Evolutionary conservation across 2,888 invertebrate genomes (phyloP).

Genomic region (Zonitis immaculata): DNA sequence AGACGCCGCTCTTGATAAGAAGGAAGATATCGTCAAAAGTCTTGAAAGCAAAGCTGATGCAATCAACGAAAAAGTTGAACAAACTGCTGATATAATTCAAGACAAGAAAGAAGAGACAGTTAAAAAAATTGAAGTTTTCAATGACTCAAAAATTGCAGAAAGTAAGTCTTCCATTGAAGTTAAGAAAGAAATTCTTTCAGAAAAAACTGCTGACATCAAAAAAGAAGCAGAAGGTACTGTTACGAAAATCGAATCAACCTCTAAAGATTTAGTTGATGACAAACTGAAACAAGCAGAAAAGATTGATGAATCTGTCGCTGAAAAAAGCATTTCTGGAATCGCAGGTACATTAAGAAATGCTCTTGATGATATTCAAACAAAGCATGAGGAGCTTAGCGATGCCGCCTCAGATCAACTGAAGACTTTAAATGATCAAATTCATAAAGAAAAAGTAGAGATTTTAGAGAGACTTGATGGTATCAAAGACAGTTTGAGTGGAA

Average conservation of each 20-base stretch:
- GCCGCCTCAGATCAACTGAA: background rate
- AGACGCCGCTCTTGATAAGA: slow-evolving; percentile 11
- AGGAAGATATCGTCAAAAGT: slow-evolving; percentile 3
- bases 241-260: background rate
- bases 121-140: too few relatives aligned
- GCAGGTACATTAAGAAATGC: background rate
- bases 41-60: slow-evolving; percentile 9
- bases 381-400: background rate
- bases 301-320: background rate
- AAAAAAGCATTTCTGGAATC: background rate
- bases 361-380: background rate
- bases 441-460: background rate
- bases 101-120: slow-evolving; percentile 7
- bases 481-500: background rate
- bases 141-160: background rate
- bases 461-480: background rate
- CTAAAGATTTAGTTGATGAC: slow-evolving; percentile 6
- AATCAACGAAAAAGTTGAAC: background rate
- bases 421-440: background rate
- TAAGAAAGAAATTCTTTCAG: background rate
- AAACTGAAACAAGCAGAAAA: background rate
- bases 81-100: background rate
- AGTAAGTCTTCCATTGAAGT: background rate
- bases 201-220: background rate
- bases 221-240: slow-evolving; percentile 3